Evolutionary conservation across 2,113 vertebrate genomes (phyloP).

Genomic region (Phaethornis superciliosus): DNA sequence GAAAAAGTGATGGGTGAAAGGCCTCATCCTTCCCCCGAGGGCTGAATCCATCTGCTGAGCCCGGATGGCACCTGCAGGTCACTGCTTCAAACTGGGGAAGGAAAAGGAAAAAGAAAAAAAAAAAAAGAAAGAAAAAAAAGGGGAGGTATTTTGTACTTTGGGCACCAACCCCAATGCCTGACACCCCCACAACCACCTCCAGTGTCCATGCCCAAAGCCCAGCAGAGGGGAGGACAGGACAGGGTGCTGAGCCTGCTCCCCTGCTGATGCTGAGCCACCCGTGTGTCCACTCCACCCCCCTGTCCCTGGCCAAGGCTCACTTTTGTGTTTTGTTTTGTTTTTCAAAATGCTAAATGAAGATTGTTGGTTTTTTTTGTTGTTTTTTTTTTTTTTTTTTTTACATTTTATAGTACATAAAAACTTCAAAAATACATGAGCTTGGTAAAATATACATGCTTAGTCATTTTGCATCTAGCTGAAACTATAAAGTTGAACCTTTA

Average conservation of each 20-base stretch:
- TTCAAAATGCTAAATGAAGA: slow-evolving; percentile 52
- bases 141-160: neutral
- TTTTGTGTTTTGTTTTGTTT: neutral
- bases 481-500: slow-evolving; percentile 79
- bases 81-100: neutral
- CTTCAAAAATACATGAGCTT: slow-evolving; percentile 80
- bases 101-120: fast-evolving
- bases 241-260: neutral
- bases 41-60: neutral
- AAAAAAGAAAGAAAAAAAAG: no score
- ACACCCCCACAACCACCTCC: neutral
- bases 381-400: slow-evolving; percentile 39
- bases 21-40: neutral
- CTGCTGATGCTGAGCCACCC: neutral
- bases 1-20: neutral
- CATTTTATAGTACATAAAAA: slow-evolving; percentile 76
- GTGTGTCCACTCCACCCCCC: neutral
- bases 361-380: neutral
- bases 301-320: neutral
- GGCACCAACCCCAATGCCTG: neutral
- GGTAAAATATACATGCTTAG: slow-evolving; percentile 83
- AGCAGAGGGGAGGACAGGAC: neutral
- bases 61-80: neutral
- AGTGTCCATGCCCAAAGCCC: neutral
- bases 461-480: slow-evolving; percentile 70